A percentile compares a stretch with the other conserved stretches of the same genome.
Conservation (phyloP, 92 coral and sea anemone species). For the Bergia sp. region DNA sequence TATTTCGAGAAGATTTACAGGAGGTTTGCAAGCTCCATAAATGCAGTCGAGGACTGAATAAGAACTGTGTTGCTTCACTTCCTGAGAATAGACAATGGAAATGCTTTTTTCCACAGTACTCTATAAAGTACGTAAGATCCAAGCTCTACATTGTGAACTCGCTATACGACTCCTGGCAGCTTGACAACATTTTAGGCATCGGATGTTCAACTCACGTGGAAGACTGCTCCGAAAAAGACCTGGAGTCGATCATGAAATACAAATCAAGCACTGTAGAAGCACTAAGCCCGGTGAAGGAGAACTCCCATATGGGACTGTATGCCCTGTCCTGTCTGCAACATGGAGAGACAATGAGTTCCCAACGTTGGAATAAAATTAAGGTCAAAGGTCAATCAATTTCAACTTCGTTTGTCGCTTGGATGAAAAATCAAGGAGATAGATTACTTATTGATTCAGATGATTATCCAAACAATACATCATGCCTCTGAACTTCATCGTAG, state of each 20-base stretch:
- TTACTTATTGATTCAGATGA: conserved; percentile 36
- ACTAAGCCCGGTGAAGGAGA: conserved; percentile 49
- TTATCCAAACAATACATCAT: conserved; percentile 30
- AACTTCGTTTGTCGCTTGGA: conserved; percentile 68
- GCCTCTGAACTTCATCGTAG: not conserved
- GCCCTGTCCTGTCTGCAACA: conserved; percentile 83
- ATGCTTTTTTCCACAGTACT: conserved; percentile 77
- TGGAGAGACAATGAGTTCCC: conserved; percentile 69
- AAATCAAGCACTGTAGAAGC: conserved; percentile 64
- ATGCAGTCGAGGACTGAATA: conserved; percentile 74
- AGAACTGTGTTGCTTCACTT: conserved; percentile 52
- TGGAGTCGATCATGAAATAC: conserved; percentile 67
- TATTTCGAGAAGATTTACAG: conserved; percentile 65
- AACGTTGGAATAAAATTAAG: conserved; percentile 67
- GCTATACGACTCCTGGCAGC: conserved; percentile 86
- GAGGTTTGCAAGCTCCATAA: conserved; percentile 76
- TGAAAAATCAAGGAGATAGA: conserved; percentile 19
- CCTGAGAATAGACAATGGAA: conserved; percentile 63
- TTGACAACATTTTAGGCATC: conserved; percentile 71
- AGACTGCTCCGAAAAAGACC: conserved; percentile 62
- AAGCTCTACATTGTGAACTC: conserved; percentile 70
- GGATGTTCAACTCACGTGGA: conserved; percentile 59
- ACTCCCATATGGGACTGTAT: conserved; percentile 48
- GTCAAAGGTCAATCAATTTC: conserved; percentile 72
- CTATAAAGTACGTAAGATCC: conserved; percentile 56